Percentiles rank a stretch among this genome's conserved stretches.
Conservation (phyloP, 2,113 vertebrate species). For the Dolichotis patagonum region DNA sequence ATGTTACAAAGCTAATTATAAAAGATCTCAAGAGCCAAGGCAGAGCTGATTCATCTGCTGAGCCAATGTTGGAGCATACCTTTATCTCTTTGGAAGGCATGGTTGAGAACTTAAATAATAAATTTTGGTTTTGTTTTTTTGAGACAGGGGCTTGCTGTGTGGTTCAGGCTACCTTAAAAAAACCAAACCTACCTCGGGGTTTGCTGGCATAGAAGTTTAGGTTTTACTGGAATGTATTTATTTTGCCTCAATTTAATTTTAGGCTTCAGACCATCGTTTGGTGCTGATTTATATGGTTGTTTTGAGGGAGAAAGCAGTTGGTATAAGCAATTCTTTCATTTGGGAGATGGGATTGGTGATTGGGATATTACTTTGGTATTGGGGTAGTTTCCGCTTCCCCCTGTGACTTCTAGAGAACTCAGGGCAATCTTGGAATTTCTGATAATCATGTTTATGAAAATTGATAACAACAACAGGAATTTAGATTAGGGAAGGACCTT, state of each 20-base stretch:
- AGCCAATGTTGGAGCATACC: not conserved
- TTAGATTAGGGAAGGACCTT: not conserved
- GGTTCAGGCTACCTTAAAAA: not conserved
- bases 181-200: not conserved
- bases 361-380: not conserved
- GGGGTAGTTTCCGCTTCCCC: not conserved
- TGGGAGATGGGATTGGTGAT: not conserved
- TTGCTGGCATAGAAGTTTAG: constrained; percentile 2
- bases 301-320: not conserved
- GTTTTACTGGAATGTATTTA: not conserved
- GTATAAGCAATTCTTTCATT: not conserved
- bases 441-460: not conserved
- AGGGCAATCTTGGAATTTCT: not conserved
- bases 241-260: constrained; percentile 3
- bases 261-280: not conserved
- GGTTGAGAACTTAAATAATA: not conserved
- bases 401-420: not conserved
- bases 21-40: not conserved
- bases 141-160: not conserved
- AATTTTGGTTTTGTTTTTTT: not conserved
- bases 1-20: constrained; percentile 36
- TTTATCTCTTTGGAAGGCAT: not conserved
- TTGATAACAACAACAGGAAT: not conserved
- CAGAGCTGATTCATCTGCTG: not conserved
- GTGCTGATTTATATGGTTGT: not conserved